Base-by-base conservation (phyloP, 2,113 vertebrate genomes). In the Psammodynastes pulverulentus region DNA sequence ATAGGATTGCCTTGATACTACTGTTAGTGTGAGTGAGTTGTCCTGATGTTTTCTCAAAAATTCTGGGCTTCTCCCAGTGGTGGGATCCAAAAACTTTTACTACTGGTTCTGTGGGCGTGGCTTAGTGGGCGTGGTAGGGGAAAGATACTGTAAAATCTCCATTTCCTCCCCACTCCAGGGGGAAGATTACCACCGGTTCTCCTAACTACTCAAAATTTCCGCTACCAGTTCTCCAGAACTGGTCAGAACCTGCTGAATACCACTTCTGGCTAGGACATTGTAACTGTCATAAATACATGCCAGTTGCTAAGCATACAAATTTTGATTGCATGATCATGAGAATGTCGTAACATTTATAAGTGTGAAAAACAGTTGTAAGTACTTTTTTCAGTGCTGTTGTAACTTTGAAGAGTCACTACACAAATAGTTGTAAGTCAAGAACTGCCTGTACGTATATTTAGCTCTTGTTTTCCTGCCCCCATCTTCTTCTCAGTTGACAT, bases 391-490 rank as follows among this genome's bases (percentile, higher is more conserved):
- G 62, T 67, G 62, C 29, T n/a, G 29, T n/a, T 67, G 29, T 67
- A 67, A n/a, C 58, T 62, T n/a, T 62, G 58, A 62, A 15, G 29
- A 67, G 62, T 67, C 29, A 67, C 62, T 67, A n/a, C 12, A 67
- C 2, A 0, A 67, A 34, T 67, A 9, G 62, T n/a, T 67, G 29
- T n/a, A n/a, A 67, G 29, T n/a, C 12, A 15, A 67, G 62, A 29
- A 67, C 29, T 67, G 29, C 12, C 29, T 67, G 29, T 67, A 67
- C 1, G 21, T 91, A 45, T 48, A 21, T 93, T 93, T 49, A 52
- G 26, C 39, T 93, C 94, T 95, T 34, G 95, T 95, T 26, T 26
- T 94, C 90, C 87, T 45, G 5, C 0, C 45, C 48, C 62, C n/a
- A 17, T 9, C 45, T 49, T 26, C 86, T 87, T 39, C 10, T 5